Base-by-base conservation (phyloP, 1,140 invertebrate genomes). In the Cotesia glomerata region DNA sequence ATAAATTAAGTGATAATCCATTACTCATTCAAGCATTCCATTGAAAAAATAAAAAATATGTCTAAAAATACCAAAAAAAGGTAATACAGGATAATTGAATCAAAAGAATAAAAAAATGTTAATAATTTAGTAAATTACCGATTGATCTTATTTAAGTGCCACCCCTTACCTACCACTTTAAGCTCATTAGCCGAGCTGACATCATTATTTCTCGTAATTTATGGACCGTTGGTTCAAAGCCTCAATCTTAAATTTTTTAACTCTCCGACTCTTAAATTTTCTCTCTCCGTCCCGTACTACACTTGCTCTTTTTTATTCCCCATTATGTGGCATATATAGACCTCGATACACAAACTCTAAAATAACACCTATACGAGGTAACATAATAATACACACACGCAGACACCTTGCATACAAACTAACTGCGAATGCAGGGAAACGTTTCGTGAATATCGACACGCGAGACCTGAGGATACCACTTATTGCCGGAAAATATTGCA, bases 121-220 rank as follows among this genome's bases (percentile, higher is more conserved):
- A 45, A 45, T 45, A 45, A 45, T 45, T 45, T 45, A 45, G 11
- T 9, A 45, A 45, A 45, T 9, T 45, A 45, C 39, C 39, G 39
- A 45, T 45, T 45, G 26, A 32, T 26, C 58, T 61, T 61, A 16
- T 61, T 61, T 61, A 61, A 26, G 26, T 61, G 14, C 58, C 58
- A 61, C 58, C 58, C 58, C 26, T 32, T 13, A 61, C 58, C 58
- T 59, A 52, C 71, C 71, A 79, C 71, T 76, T 79, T 79, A 77
- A 54, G 75, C 74, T 78, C 76, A 77, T 80, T 79, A 79, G 63
- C 39, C 32, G 58, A 49, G 34, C 72, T 78, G 73, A 75, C 78
- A 73, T 79, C 77, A 74, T 80, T 80, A 80, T 78, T 79, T 77
- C 69, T 61, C 52, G 71, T 77, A 77, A 80, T 79, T 80, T 74